Evolutionary conservation across 2,888 invertebrate genomes (phyloP).

Genomic region (Amiota communis): DNA sequence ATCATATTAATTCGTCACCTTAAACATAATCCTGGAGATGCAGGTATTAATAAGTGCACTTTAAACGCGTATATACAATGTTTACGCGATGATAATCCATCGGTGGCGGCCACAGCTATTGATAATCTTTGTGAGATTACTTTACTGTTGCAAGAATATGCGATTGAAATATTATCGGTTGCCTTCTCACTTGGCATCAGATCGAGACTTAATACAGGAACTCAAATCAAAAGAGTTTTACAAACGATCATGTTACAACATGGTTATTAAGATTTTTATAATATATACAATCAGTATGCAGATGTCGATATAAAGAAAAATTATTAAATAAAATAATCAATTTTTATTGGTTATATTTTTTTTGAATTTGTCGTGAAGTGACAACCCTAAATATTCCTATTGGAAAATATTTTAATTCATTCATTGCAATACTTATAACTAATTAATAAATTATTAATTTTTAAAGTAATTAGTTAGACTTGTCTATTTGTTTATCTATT

Average conservation of each 20-base stretch:
- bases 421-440: no score
- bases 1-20: slow-evolving; percentile 81
- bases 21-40: slow-evolving; percentile 78
- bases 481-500: no score
- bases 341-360: no score
- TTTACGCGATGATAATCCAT: slow-evolving; percentile 85
- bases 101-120: slow-evolving; percentile 84
- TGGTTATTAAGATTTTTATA: slow-evolving; percentile 77
- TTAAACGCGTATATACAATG: slow-evolving; percentile 87
- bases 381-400: no score
- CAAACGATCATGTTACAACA: slow-evolving; percentile 87
- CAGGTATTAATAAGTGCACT: slow-evolving; percentile 77
- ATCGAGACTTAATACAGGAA: slow-evolving; percentile 83
- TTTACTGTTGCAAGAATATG: slow-evolving; percentile 89
- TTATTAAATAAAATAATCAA: no score
- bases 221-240: slow-evolving; percentile 85
- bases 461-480: no score
- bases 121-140: slow-evolving; percentile 89
- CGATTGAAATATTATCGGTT: slow-evolving; percentile 82
- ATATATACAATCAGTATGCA: no score
- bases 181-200: slow-evolving; percentile 88
- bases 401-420: no score
- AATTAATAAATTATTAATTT: no score
- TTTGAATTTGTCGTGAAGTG: no score
- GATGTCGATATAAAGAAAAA: no score